Evolutionary conservation across 2,113 vertebrate species (phyloP).

Genomic region (Taurulus bubalis): DNA sequence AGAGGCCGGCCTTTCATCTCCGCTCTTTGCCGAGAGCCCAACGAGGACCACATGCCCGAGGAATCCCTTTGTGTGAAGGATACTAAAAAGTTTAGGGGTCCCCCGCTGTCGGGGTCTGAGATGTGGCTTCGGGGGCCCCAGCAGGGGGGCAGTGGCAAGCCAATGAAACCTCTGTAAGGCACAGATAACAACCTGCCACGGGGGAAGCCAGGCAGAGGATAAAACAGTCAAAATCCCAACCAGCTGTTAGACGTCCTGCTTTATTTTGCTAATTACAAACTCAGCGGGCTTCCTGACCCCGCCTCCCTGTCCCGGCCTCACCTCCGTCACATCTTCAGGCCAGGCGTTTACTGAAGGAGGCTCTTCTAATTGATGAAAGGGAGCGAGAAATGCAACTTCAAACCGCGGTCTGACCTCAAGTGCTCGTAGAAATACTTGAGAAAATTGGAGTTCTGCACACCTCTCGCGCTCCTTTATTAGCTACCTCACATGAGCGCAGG

Average conservation of each 20-base stretch:
- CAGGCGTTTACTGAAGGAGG: slow-evolving; percentile 68
- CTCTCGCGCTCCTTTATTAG: slow-evolving; percentile 5
- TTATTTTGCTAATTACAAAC: slow-evolving; percentile 81
- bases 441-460: slow-evolving; percentile 55
- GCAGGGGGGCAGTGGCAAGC: slow-evolving; percentile 47
- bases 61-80: slow-evolving; percentile 74
- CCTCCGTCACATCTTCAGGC: slow-evolving; percentile 70
- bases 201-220: slow-evolving; percentile 56
- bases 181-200: slow-evolving; percentile 70
- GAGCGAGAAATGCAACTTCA: slow-evolving; percentile 59
- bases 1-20: slow-evolving; percentile 68
- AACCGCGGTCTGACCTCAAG: slow-evolving; percentile 68
- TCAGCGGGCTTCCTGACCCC: slow-evolving; percentile 57
- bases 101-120: slow-evolving; percentile 53
- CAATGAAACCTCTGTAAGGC: slow-evolving; percentile 49
- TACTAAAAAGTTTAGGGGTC: slow-evolving; percentile 65
- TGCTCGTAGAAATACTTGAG: slow-evolving; percentile 68
- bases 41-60: slow-evolving; percentile 66
- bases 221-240: slow-evolving; percentile 70
- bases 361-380: slow-evolving; percentile 79
- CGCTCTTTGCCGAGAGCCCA: slow-evolving; percentile 50
- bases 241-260: slow-evolving; percentile 72
- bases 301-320: slow-evolving; percentile 51
- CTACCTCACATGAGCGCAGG: slow-evolving; percentile 21
- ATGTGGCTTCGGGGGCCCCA: slow-evolving; percentile 42